phyloP scores from a whole-genome alignment of 2,888 invertebrate species.

The Hirtodrosophila confusa region DNA sequence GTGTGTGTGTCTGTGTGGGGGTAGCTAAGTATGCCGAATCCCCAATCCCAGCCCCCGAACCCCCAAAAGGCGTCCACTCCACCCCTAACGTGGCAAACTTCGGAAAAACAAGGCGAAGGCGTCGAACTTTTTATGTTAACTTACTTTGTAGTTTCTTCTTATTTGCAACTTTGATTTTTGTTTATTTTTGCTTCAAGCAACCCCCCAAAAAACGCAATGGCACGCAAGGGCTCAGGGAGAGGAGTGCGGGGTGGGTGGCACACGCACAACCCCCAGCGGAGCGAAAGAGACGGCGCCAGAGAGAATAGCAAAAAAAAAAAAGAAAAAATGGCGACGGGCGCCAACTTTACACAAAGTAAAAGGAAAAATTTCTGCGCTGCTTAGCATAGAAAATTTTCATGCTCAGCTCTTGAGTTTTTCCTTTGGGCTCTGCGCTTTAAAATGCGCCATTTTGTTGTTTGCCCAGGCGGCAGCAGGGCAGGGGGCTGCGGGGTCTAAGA shows the following conservation, averaged over 20 bases:
- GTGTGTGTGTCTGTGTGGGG: conserved; percentile 12
- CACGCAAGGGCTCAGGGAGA: conserved; percentile 3
- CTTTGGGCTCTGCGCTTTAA: conserved; percentile 62
- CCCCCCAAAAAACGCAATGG: conserved; percentile 25
- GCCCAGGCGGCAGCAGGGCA: conserved; percentile 27
- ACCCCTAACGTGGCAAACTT: conserved; percentile 55
- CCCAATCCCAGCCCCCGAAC: conserved; percentile 8
- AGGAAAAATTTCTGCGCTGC: conserved; percentile 54
- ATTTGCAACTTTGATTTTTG: conserved; percentile 84
- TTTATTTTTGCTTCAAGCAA: conserved; percentile 81
- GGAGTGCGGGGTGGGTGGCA: conserved; percentile 2
- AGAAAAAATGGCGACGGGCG: conserved; percentile 71
- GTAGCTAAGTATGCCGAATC: conserved; percentile 61
- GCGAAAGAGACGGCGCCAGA: conserved; percentile 23
- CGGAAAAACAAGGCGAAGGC: conserved; percentile 73
- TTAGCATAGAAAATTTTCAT: conserved; percentile 55
- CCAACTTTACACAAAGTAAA: conserved; percentile 62
- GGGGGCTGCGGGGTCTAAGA: no score
- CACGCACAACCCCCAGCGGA: conserved; percentile 34
- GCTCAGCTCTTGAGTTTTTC: conserved; percentile 41
- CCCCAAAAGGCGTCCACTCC: conserved; percentile 7
- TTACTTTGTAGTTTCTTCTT: conserved; percentile 81
- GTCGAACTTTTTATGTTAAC: conserved; percentile 80
- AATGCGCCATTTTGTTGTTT: conserved; percentile 80
- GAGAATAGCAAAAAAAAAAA: conserved; percentile 3